Conservation (phyloP, 1,140 invertebrate species). For the Holcopasites calliopsidis region DNA sequence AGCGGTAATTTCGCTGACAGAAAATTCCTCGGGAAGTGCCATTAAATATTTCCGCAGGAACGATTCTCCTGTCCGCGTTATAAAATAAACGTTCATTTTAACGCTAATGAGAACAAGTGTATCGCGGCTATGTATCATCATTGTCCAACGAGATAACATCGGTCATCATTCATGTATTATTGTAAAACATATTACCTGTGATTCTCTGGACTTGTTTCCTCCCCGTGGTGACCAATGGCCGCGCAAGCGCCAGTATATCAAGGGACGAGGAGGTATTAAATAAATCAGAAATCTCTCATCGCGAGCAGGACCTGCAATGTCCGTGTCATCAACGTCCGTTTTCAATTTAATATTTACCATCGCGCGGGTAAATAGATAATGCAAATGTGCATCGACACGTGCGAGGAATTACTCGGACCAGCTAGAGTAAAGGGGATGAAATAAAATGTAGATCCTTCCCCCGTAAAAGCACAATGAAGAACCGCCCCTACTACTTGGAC, state of each 20-base stretch:
- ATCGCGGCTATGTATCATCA: conserved; percentile 11
- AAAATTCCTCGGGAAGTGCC: no score
- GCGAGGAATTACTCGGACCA: not conserved
- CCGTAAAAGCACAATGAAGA: no score
- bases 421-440: not conserved
- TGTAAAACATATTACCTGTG: conserved; percentile 17
- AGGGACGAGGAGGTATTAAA: not conserved
- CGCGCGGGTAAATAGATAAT: not conserved
- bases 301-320: not conserved
- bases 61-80: no score
- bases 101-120: conserved; percentile 21
- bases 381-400: not conserved
- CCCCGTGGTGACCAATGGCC: not conserved
- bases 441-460: not conserved
- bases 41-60: not conserved
- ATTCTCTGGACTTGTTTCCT: not conserved
- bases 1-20: no score
- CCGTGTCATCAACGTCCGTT: not conserved
- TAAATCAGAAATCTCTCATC: conserved; percentile 13
- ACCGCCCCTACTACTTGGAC: no score
- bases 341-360: conserved; percentile 31
- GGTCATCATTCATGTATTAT: conserved; percentile 23
- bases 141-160: conserved; percentile 22
- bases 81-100: conserved; percentile 11
- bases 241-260: no score